These are phyloP conservation scores for Serinus canaria DNA, from an alignment of 2,113 vertebrate genomes.

Conservation along the genomic window DNA sequence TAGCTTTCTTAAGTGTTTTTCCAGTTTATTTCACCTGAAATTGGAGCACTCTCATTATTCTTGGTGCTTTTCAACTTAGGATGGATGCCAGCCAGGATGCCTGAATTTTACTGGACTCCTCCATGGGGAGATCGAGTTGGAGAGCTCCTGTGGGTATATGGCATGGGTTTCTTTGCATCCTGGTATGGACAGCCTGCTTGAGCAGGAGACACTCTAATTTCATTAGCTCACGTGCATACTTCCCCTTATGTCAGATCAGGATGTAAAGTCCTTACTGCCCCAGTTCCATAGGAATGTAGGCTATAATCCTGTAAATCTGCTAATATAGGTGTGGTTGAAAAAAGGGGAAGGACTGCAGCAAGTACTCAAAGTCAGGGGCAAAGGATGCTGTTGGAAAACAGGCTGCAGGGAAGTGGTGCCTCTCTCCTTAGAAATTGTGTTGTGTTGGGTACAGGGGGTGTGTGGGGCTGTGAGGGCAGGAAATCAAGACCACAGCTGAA, in stretches of 20 bases:
- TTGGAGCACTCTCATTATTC: accelerated
- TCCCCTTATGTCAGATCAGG: not conserved
- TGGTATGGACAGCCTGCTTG: not conserved
- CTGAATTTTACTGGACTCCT: not conserved
- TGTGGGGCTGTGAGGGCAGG: not conserved
- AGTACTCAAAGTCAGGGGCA: not conserved
- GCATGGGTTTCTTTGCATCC: not conserved
- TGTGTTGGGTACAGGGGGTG: accelerated
- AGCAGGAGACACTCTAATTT: not conserved
- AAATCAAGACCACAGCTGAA: not conserved
- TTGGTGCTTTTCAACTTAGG: not conserved
- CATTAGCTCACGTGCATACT: not conserved
- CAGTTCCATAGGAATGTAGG: not conserved
- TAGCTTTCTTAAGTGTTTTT: not conserved
- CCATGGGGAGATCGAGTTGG: not conserved
- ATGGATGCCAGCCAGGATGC: not conserved
- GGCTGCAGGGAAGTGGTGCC: not conserved
- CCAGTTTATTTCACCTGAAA: not conserved
- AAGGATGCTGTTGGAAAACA: not conserved
- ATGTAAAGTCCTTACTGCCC: conserved; percentile 31
- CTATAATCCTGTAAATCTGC: conserved; percentile 23
- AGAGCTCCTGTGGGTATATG: not conserved
- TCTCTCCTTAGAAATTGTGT: not conserved
- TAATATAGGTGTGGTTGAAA: not conserved
- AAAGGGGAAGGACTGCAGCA: not conserved